Base-by-base conservation (phyloP, 2,797 vertebrate species). In the Harpagifer antarcticus region DNA sequence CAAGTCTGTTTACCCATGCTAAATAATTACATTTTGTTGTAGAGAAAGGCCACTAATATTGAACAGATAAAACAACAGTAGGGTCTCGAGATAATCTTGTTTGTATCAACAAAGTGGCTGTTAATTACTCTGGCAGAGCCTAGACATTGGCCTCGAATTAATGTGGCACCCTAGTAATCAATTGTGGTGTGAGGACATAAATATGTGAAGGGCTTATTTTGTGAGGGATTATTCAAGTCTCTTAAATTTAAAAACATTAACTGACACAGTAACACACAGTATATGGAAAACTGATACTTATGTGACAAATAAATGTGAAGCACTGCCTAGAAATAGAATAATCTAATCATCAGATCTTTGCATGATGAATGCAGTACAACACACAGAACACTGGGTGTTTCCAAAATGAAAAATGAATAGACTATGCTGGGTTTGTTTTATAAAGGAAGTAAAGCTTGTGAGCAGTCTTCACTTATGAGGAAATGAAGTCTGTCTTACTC, bases 1-100 rank as follows among this genome's bases (percentile, higher is more conserved):
- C 19, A 45, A 17, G 44, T 44, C 12, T 65, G 61, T 82, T 74
- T 78, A 58, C 74, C 40, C 20, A 45, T 62, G 60, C 43, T 57
- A 62, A 84, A 78, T 69, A 49, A 78, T 75, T 67, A 49, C 44
- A 76, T 82, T 78, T 67, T 13, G 16, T 15, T 20, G 5, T 45
- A 23, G 10, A 52, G 37, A 74, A 72, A 76, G 61, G 27, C 14
- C 15, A 48, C n/a, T 14, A 15, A 20, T 48, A 40, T 43, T 74
- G 33, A 84, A 56, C 55, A 23, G 43, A 72, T 75, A 17, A 61
- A 81, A 64, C 55, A 55, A 79, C 49, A 67, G 20, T 49, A 40
- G 47, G 14, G 56, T 56, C 23, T 44, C 9, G 3, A 3, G 54
- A 65, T 82, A 48, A 77, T 72, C 50, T 63, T 13, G 2, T 59